Evolutionary conservation across 2,797 vertebrate species (phyloP).

Genomic region (Ptychadena robeensis): DNA sequence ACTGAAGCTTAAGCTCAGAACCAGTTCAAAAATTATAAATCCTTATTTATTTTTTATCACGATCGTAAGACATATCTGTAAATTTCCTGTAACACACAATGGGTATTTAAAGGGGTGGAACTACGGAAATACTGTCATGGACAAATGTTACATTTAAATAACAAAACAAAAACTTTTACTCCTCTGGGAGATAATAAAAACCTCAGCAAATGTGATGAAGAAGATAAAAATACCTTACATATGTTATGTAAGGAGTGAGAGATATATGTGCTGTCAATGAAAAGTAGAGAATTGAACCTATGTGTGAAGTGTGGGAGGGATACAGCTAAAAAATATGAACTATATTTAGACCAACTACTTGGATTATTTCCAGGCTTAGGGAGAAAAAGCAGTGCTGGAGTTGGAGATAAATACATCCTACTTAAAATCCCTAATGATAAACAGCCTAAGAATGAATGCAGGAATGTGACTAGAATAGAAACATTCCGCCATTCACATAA

Average conservation of each 20-base stretch:
- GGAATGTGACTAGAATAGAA: slow-evolving; percentile 54
- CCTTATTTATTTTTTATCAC: too few relatives aligned
- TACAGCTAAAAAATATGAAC: slow-evolving; percentile 21
- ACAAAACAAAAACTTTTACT: not conserved
- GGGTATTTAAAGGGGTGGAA: not conserved
- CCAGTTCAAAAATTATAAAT: too few relatives aligned
- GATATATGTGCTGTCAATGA: not conserved
- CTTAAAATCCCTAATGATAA: slow-evolving; percentile 56
- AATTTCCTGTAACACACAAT: not conserved
- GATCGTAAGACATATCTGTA: not conserved
- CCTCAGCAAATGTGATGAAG: not conserved
- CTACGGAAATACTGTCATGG: not conserved
- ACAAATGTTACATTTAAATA: not conserved
- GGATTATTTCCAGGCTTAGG: slow-evolving; percentile 24
- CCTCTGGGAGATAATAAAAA: not conserved
- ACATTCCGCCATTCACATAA: slow-evolving; percentile 11
- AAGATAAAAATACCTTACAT: not conserved
- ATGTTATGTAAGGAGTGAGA: not conserved
- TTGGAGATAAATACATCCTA: slow-evolving; percentile 48
- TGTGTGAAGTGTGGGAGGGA: slow-evolving; percentile 7
- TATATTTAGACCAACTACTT: slow-evolving; percentile 38
- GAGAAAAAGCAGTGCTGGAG: slow-evolving; percentile 23
- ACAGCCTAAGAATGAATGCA: slow-evolving; percentile 22
- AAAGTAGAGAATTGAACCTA: not conserved
- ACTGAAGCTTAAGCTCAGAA: too few relatives aligned